A percentile compares a stretch with the other conserved stretches of the same genome.
phyloP scores from a whole-genome alignment of 2,113 vertebrate species.

The Salvelinus fontinalis region DNA sequence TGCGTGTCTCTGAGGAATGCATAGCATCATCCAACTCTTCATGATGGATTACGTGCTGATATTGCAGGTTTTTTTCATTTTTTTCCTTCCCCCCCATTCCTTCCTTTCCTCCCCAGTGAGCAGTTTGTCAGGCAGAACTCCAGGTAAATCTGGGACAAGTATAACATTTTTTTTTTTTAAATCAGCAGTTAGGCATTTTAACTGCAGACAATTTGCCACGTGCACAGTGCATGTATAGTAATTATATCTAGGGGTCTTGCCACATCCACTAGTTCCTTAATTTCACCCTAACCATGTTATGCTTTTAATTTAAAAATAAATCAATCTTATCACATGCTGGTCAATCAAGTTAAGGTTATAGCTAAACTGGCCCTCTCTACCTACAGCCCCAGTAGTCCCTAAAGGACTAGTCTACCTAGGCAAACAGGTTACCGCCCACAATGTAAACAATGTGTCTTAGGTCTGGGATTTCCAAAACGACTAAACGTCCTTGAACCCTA shows the following conservation, averaged over 20 bases:
- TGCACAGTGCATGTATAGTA: background rate
- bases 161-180: background rate
- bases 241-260: background rate
- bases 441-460: no score
- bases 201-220: background rate
- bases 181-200: background rate
- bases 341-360: background rate
- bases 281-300: background rate
- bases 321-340: background rate
- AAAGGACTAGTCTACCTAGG: background rate
- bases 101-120: conserved; percentile 30
- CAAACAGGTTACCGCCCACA: no score
- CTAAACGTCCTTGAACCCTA: background rate
- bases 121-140: background rate
- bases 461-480: no score
- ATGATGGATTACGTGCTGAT: conserved; percentile 31
- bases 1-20: conserved; percentile 14
- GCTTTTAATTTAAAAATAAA: no score
- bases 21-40: conserved; percentile 10
- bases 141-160: background rate
- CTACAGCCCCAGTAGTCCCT: background rate
- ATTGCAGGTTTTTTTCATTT: conserved; percentile 34
- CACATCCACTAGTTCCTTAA: background rate
- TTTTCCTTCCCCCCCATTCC: background rate
- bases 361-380: background rate